These are phyloP conservation scores for Xerus rutilus DNA, from an alignment of 2,797 vertebrate species.

Conservation along the genomic window DNA sequence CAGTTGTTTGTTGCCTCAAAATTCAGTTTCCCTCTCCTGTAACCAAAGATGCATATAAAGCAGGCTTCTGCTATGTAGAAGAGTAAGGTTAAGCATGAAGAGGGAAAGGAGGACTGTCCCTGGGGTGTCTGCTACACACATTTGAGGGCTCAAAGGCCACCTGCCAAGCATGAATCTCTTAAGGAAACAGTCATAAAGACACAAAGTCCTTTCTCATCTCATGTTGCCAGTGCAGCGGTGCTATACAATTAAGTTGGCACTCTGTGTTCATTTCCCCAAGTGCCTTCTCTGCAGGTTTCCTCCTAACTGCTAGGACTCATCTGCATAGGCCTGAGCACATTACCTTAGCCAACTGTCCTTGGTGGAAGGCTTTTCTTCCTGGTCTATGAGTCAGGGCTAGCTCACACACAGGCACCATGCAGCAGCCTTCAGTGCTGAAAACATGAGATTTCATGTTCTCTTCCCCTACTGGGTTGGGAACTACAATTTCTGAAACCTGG, in stretches of 20 bases:
- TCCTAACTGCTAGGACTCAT: no score
- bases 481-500: not conserved
- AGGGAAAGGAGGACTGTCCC: not conserved
- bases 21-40: conserved; percentile 33
- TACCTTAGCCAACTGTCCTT: no score
- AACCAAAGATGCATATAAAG: not conserved
- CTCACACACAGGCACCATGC: not conserved
- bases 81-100: no score
- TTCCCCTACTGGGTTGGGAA: no score
- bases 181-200: not conserved
- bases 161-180: not conserved
- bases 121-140: not conserved
- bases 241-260: no score
- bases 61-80: no score
- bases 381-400: not conserved
- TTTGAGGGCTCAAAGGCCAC: not conserved
- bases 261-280: not conserved
- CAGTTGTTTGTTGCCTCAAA: not conserved
- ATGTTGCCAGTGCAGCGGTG: not conserved
- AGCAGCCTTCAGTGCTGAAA: not conserved
- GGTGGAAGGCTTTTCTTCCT: not conserved
- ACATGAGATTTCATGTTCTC: not conserved
- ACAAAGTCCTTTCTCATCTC: not conserved
- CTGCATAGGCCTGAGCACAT: not conserved
- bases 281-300: not conserved